Conservation (phyloP, 2,797 vertebrate genomes). For the Aeoliscus strigatus region DNA sequence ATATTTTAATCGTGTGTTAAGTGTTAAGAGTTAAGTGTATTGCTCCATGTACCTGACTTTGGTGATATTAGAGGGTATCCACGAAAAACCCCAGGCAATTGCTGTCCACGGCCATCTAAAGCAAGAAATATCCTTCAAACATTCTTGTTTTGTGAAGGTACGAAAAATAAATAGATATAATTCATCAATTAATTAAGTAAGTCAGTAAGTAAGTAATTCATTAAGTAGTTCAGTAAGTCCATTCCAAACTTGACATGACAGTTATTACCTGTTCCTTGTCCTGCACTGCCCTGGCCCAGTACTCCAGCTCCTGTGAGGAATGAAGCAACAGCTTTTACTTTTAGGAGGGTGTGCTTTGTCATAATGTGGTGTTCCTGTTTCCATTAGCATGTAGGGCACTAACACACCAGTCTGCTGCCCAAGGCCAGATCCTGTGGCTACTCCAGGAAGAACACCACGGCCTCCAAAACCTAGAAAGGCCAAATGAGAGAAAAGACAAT, state of each 20-base stretch:
- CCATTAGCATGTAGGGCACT: neutral
- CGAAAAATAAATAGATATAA: too few species aligned
- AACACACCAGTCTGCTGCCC: constrained; percentile 84
- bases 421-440: constrained; percentile 85
- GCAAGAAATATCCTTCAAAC: constrained; percentile 34
- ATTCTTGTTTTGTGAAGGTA: constrained; percentile 2
- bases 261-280: constrained; percentile 49
- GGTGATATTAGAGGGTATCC: constrained; percentile 95
- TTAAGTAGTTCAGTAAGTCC: neutral
- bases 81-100: constrained; percentile 85
- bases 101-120: constrained; percentile 81
- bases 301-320: constrained; percentile 49
- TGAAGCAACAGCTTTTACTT: constrained; percentile 10
- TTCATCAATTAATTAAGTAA: too few species aligned
- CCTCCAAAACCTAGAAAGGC: constrained; percentile 68
- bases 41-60: constrained; percentile 81
- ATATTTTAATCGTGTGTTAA: too few species aligned
- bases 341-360: neutral
- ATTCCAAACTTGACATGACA: neutral
- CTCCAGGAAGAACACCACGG: constrained; percentile 87
- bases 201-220: too few species aligned
- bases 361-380: constrained; percentile 4
- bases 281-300: constrained; percentile 68
- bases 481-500: constrained; percentile 2
- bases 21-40: neutral